A percentile compares a stretch with the other conserved stretches of the same genome.
Evolutionary conservation across 1,140 invertebrate species (phyloP).

Genomic region (Drosophila bipectinata): DNA sequence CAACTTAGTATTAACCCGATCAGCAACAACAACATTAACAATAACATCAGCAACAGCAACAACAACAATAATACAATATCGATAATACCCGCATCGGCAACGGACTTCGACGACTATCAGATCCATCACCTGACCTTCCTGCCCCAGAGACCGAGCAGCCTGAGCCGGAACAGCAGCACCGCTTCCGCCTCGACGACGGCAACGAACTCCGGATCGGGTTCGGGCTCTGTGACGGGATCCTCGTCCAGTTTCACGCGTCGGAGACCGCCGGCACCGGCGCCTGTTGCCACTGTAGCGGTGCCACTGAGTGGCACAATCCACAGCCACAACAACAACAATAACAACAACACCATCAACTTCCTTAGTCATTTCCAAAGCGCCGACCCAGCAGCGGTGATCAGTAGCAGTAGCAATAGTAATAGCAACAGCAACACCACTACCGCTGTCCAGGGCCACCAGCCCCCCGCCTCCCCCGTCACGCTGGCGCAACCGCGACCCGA

Average conservation of each 20-base stretch:
- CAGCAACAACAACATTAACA: constrained; percentile 6
- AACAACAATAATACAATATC: constrained; percentile 65
- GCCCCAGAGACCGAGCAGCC: constrained; percentile 75
- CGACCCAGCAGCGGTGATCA: constrained; percentile 51
- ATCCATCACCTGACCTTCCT: constrained; percentile 80
- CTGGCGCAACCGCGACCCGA: constrained; percentile 90
- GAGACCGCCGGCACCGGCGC: constrained; percentile 80
- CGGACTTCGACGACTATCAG: constrained; percentile 74
- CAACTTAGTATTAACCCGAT: constrained; percentile 52
- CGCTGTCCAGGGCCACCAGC: constrained; percentile 61
- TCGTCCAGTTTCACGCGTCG: constrained; percentile 67
- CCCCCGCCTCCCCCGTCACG: constrained; percentile 84
- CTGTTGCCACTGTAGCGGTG: constrained; percentile 14
- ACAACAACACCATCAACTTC: constrained; percentile 75
- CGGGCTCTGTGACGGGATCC: constrained; percentile 39
- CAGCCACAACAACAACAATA: constrained; percentile 68
- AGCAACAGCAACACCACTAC: neutral
- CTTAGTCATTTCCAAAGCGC: constrained; percentile 83
- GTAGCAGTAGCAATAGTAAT: constrained; percentile 1
- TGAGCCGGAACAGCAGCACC: constrained; percentile 78
- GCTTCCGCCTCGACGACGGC: constrained; percentile 70
- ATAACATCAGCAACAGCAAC: constrained; percentile 20
- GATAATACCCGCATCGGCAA: constrained; percentile 65
- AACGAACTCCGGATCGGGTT: constrained; percentile 60
- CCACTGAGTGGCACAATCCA: constrained; percentile 12